These are phyloP conservation scores for Eretmochelys imbricata DNA, from an alignment of 2,113 vertebrate genomes.

Conservation along the genomic window DNA sequence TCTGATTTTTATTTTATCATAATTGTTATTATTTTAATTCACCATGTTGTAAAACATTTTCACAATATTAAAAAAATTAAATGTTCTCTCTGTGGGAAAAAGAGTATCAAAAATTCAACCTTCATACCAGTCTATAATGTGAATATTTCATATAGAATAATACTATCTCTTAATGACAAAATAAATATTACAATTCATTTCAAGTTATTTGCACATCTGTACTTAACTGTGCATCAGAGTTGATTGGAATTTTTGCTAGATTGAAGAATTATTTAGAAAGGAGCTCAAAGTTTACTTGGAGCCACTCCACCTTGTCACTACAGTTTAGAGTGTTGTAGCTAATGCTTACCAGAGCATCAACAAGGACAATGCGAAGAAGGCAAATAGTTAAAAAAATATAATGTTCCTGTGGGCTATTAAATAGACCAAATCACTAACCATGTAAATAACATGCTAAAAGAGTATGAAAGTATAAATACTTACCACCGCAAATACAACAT, in stretches of 20 bases:
- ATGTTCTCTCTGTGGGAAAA: not conserved
- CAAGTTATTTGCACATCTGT: not conserved
- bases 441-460: not conserved
- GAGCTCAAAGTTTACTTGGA: accelerated
- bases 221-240: not conserved
- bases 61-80: accelerated
- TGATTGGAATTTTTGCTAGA: not conserved
- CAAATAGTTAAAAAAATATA: not conserved
- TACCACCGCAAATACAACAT: constrained; percentile 91
- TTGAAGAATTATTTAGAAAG: accelerated
- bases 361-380: not conserved
- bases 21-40: not conserved
- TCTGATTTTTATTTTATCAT: not conserved
- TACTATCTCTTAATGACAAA: not conserved
- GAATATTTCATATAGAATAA: not conserved
- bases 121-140: accelerated
- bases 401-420: not conserved
- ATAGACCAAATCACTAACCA: not conserved
- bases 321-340: not conserved
- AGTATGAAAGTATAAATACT: constrained; percentile 50
- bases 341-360: not conserved
- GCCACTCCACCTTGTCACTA: accelerated
- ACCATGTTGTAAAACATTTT: not conserved
- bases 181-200: not conserved
- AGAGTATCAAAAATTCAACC: not conserved